Evolutionary conservation across 1,140 invertebrate genomes (phyloP).

Genomic region (Lepidostoma basale): DNA sequence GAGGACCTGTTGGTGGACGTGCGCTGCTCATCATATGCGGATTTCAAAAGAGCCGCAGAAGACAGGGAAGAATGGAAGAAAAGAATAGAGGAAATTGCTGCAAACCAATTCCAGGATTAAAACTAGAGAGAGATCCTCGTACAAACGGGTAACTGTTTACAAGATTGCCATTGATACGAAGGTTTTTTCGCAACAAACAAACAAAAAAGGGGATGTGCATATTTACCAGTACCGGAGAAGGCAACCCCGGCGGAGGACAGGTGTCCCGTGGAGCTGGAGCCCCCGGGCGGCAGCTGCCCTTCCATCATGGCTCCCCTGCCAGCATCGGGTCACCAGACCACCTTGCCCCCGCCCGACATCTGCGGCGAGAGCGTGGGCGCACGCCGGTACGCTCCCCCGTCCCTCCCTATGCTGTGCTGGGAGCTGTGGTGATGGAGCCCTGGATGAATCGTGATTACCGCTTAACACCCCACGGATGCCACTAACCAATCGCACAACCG

Average conservation of each 20-base stretch:
- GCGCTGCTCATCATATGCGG: too few relatives aligned
- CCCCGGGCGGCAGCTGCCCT: conserved; percentile 58
- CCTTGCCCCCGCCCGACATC: not conserved
- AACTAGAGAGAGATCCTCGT: too few relatives aligned
- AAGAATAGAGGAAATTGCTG: too few relatives aligned
- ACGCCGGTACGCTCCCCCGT: not conserved
- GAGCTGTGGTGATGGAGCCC: too few relatives aligned
- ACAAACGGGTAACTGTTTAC: too few relatives aligned
- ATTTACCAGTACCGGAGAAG: conserved; percentile 37
- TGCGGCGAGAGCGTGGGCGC: not conserved
- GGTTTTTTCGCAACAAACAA: not conserved
- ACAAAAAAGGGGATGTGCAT: not conserved
- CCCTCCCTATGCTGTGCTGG: not conserved
- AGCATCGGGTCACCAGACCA: conserved; percentile 19
- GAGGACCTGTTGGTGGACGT: too few relatives aligned
- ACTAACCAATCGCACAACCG: too few relatives aligned
- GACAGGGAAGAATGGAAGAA: too few relatives aligned
- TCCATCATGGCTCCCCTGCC: conserved; percentile 50
- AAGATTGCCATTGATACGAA: not conserved
- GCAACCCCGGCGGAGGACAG: conserved; percentile 57
- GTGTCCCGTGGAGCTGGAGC: conserved; percentile 60
- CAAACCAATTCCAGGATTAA: too few relatives aligned
- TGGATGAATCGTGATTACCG: too few relatives aligned
- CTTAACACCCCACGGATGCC: too few relatives aligned
- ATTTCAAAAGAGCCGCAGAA: too few relatives aligned